Conservation (phyloP, 2,113 vertebrate genomes). For the Dipodomys stephensi region DNA sequence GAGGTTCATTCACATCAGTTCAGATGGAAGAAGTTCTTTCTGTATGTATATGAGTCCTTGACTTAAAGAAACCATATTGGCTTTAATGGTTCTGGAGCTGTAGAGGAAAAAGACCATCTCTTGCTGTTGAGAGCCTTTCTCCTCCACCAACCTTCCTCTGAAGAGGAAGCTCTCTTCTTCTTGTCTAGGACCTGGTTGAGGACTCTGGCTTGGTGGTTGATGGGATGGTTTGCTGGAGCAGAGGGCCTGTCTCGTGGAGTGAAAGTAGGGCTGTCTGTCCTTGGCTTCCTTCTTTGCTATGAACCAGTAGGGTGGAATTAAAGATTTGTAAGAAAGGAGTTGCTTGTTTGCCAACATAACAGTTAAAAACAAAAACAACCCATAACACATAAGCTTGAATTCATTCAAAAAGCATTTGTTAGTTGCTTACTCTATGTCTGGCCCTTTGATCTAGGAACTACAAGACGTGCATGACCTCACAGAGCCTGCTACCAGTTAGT, state of each 20-base stretch:
- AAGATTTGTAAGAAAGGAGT: neutral
- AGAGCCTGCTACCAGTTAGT: neutral
- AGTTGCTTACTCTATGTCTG: neutral
- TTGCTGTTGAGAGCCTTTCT: neutral
- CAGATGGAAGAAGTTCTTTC: neutral
- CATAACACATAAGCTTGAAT: neutral
- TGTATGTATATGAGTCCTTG: neutral
- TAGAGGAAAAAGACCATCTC: neutral
- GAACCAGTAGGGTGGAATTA: too few species aligned
- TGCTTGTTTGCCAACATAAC: neutral
- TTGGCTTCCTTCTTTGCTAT: neutral
- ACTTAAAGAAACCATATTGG: neutral
- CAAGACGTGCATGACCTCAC: neutral
- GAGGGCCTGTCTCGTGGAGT: neutral
- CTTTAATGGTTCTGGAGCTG: neutral
- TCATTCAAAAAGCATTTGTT: neutral
- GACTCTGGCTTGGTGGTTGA: too few species aligned
- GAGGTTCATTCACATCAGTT: neutral
- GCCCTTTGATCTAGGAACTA: neutral
- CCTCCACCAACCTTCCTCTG: fast-evolving
- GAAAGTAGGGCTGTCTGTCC: neutral
- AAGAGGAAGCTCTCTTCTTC: neutral
- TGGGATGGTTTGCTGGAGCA: neutral
- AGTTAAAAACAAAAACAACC: neutral
- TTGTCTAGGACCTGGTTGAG: too few species aligned